These are phyloP conservation scores for Papilio machaon DNA, from an alignment of 1,140 invertebrate genomes.

Conservation along the genomic window DNA sequence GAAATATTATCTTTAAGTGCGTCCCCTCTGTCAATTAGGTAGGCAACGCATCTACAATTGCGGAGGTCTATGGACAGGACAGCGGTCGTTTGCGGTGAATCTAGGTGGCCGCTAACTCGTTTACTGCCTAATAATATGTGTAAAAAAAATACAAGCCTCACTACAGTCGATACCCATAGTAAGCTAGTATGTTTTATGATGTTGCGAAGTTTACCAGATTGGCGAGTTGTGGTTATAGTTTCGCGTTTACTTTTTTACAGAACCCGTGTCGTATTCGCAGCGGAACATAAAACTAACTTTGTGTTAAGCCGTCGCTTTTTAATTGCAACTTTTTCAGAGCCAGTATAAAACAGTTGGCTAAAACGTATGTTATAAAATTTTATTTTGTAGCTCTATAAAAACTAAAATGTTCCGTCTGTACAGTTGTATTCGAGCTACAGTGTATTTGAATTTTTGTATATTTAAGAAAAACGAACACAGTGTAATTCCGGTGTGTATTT, in stretches of 20 bases:
- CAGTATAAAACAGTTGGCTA: constrained; percentile 26
- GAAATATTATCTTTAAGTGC: too few relatives aligned
- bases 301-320: constrained; percentile 25
- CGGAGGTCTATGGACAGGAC: too few relatives aligned
- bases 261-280: background rate
- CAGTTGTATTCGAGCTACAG: background rate
- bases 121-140: too few relatives aligned
- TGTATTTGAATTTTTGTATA: constrained; percentile 10
- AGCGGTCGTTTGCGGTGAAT: too few relatives aligned
- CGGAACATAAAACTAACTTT: constrained; percentile 21
- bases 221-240: background rate
- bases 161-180: too few relatives aligned
- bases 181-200: background rate
- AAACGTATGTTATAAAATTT: constrained; percentile 27
- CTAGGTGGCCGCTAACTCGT: too few relatives aligned
- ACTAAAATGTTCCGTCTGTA: constrained; percentile 12
- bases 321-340: constrained; percentile 24
- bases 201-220: background rate
- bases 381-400: constrained; percentile 23
- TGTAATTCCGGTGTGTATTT: background rate
- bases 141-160: too few relatives aligned
- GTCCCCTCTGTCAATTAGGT: too few relatives aligned
- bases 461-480: background rate
- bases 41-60: too few relatives aligned
- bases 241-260: background rate